Conservation (phyloP, 2,113 vertebrate genomes). For the Tretioscincus oriximinensis region DNA sequence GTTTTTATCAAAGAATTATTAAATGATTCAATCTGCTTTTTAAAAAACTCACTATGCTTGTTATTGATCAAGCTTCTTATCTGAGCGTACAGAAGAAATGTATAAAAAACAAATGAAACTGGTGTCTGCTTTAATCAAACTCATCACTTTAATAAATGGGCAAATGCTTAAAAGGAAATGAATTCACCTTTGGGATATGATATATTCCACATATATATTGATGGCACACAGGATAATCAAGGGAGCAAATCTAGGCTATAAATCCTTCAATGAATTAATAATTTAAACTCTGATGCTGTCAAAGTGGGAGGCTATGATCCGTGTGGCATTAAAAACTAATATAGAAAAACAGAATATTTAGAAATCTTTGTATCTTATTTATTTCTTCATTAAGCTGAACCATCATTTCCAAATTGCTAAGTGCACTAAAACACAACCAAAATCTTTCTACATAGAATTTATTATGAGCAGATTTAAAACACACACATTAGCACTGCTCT, state of each 20-base stretch:
- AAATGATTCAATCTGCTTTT: too few species aligned
- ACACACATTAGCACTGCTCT: background rate
- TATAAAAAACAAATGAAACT: slow-evolving; percentile 40
- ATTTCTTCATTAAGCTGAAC: slow-evolving; percentile 33
- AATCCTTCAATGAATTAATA: slow-evolving; percentile 47
- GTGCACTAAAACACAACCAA: background rate
- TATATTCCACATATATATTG: slow-evolving; percentile 72
- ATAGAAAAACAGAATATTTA: slow-evolving; percentile 23
- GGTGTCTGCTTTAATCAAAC: slow-evolving; percentile 49
- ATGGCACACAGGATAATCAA: slow-evolving; percentile 65
- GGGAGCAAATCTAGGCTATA: slow-evolving; percentile 51
- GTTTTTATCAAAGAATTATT: too few species aligned
- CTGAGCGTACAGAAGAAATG: too few species aligned
- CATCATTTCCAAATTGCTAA: slow-evolving; percentile 7
- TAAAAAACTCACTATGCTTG: background rate
- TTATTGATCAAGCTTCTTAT: background rate
- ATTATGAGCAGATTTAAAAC: too few species aligned
- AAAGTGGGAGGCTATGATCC: slow-evolving; percentile 19
- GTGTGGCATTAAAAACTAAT: slow-evolving; percentile 36
- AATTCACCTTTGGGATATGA: slow-evolving; percentile 71
- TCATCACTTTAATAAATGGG: slow-evolving; percentile 62
- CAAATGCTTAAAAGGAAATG: slow-evolving; percentile 72
- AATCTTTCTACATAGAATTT: background rate
- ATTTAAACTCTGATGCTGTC: slow-evolving; percentile 49
- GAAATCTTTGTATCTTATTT: slow-evolving; percentile 33